These are phyloP conservation scores for Subacronicta megacephala DNA, from an alignment of 2,888 invertebrate species.

Conservation along the genomic window DNA sequence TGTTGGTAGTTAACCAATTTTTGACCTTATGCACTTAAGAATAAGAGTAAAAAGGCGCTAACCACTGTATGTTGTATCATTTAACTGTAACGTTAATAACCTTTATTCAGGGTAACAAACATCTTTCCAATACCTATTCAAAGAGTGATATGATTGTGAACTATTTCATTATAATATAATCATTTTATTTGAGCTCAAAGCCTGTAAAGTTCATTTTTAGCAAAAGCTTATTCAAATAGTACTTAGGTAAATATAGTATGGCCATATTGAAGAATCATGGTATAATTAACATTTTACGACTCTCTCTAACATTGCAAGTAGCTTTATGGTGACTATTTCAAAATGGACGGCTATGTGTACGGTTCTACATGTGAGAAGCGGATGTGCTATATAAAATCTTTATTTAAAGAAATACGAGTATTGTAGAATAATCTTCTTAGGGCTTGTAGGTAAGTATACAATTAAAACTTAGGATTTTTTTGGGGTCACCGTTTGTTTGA, in stretches of 20 bases:
- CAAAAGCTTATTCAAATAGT: conserved; percentile 38
- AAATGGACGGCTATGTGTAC: conserved; percentile 65
- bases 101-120: too few species aligned
- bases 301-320: conserved; percentile 20
- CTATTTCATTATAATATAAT: neutral
- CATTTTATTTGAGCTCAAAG: conserved; percentile 29
- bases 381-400: conserved; percentile 43
- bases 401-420: conserved; percentile 28
- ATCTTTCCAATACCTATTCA: too few species aligned
- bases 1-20: neutral
- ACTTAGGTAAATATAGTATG: conserved; percentile 4
- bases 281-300: conserved; percentile 12
- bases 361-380: conserved; percentile 49
- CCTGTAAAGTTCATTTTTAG: conserved; percentile 35
- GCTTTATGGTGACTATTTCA: conserved; percentile 47
- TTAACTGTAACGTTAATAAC: too few species aligned
- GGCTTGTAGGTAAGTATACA: conserved; percentile 18
- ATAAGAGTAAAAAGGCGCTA: too few species aligned
- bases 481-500: conserved; percentile 36
- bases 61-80: too few species aligned
- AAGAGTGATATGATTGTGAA: too few species aligned
- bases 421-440: conserved; percentile 36
- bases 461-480: conserved; percentile 7
- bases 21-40: too few species aligned
- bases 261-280: conserved; percentile 7